A percentile compares a stretch with the other conserved stretches of the same genome.
These are phyloP conservation scores for Drosophila ironensis DNA, from an alignment of 1,140 invertebrate genomes.

Conservation along the genomic window DNA sequence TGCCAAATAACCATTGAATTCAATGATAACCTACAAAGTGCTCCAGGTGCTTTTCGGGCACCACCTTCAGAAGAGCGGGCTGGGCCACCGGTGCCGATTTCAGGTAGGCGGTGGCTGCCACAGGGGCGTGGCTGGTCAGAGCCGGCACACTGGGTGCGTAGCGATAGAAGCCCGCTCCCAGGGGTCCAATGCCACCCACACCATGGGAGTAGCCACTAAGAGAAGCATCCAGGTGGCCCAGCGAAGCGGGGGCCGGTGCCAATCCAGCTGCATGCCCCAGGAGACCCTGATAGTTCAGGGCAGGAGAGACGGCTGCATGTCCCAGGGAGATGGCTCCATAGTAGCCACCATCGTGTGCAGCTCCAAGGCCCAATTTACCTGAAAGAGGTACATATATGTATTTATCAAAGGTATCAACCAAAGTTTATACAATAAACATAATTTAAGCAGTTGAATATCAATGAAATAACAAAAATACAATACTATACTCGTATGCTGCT, in stretches of 20 bases:
- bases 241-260: not conserved
- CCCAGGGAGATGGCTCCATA: conserved; percentile 71
- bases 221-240: conserved; percentile 43
- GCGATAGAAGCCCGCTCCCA: conserved; percentile 69
- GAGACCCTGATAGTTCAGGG: conserved; percentile 59
- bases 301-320: conserved; percentile 57
- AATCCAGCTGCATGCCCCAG: conserved; percentile 39
- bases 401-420: no score
- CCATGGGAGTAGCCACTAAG: conserved; percentile 62
- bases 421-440: no score
- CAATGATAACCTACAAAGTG: conserved; percentile 83
- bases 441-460: no score
- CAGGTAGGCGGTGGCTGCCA: conserved; percentile 54
- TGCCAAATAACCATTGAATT: no score
- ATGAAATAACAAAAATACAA: no score
- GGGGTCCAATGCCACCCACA: conserved; percentile 58
- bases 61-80: conserved; percentile 82
- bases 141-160: conserved; percentile 68
- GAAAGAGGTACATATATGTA: no score
- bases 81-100: conserved; percentile 66
- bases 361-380: conserved; percentile 38
- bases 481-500: no score
- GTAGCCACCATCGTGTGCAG: conserved; percentile 45
- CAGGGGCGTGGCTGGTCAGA: conserved; percentile 54
- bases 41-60: conserved; percentile 84